Evolutionary conservation across 2,797 vertebrate genomes (phyloP).

Genomic region (Rhyacichthys aspro): DNA sequence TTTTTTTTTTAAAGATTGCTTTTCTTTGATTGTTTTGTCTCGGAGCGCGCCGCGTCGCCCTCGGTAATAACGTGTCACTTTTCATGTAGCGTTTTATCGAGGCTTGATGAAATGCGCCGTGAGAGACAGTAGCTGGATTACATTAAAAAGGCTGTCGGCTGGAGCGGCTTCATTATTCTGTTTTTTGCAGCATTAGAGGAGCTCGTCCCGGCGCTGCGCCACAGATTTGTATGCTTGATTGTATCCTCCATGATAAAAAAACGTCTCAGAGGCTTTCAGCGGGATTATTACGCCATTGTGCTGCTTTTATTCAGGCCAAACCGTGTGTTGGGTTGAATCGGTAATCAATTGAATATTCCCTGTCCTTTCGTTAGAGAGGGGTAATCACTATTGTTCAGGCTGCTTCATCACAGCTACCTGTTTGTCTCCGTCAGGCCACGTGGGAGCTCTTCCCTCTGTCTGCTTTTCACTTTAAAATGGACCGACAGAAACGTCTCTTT

Average conservation of each 20-base stretch:
- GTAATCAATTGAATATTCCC: conserved; percentile 63
- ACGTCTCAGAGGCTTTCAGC: conserved; percentile 46
- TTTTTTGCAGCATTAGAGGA: conserved; percentile 34
- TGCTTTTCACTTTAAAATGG: conserved; percentile 26
- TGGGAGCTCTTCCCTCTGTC: conserved; percentile 1
- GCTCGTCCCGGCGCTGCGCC: conserved; percentile 47
- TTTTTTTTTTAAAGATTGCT: conserved; percentile 61
- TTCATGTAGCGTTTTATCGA: conserved; percentile 71
- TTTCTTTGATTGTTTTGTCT: conserved; percentile 77
- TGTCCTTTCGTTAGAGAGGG: conserved; percentile 36
- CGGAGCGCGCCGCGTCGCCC: conserved; percentile 57
- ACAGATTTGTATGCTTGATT: conserved; percentile 61
- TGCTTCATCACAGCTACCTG: conserved; percentile 21
- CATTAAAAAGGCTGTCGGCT: conserved; percentile 67
- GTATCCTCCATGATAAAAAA: conserved; percentile 57
- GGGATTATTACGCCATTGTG: conserved; percentile 61
- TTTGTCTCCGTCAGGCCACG: conserved; percentile 20
- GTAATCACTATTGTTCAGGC: conserved; percentile 38
- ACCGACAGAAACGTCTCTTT: conserved; percentile 20
- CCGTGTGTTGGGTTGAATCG: conserved; percentile 49
- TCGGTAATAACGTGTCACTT: conserved; percentile 75
- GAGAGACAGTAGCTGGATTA: conserved; percentile 66
- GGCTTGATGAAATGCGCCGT: conserved; percentile 68
- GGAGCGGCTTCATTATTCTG: conserved; percentile 55
- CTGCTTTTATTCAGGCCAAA: conserved; percentile 49